Conservation (phyloP, 2,888 invertebrate species). For the Polia nebulosa region DNA sequence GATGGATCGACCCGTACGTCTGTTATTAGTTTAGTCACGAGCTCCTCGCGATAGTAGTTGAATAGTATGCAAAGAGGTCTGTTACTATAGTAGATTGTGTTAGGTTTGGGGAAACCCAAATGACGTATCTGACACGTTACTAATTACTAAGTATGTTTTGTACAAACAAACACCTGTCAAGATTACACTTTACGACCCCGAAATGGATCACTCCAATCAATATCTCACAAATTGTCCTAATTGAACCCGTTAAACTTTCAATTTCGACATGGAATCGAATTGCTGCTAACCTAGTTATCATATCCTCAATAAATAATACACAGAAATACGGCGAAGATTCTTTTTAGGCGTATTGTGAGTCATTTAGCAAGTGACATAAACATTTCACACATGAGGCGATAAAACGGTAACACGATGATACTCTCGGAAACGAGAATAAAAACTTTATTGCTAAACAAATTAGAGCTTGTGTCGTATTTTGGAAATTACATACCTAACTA, state of each 20-base stretch:
- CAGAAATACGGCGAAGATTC: conserved; percentile 23
- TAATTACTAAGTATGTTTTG: conserved; percentile 17
- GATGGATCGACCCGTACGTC: too few relatives aligned
- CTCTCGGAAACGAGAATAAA: conserved; percentile 44
- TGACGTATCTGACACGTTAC: background rate
- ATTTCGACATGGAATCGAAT: conserved; percentile 41
- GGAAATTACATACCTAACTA: conserved; percentile 12
- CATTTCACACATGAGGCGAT: conserved; percentile 41
- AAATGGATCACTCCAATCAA: conserved; percentile 37
- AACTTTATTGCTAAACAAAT: conserved; percentile 51
- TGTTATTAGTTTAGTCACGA: too few relatives aligned
- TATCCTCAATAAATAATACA: conserved; percentile 32
- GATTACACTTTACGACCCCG: background rate
- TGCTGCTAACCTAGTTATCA: conserved; percentile 45
- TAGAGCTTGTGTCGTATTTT: conserved; percentile 26
- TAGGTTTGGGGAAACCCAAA: conserved; percentile 24
- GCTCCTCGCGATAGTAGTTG: too few relatives aligned
- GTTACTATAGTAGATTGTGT: conserved; percentile 9
- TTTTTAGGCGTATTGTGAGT: conserved; percentile 36
- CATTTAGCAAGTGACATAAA: conserved; percentile 50
- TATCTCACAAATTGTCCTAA: conserved; percentile 42
- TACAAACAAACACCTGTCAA: background rate
- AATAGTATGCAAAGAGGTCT: conserved; percentile 2
- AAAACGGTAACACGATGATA: conserved; percentile 46
- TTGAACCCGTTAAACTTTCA: conserved; percentile 37